phyloP scores from a whole-genome alignment of 2,888 invertebrate genomes.

The Notodromas monacha region DNA sequence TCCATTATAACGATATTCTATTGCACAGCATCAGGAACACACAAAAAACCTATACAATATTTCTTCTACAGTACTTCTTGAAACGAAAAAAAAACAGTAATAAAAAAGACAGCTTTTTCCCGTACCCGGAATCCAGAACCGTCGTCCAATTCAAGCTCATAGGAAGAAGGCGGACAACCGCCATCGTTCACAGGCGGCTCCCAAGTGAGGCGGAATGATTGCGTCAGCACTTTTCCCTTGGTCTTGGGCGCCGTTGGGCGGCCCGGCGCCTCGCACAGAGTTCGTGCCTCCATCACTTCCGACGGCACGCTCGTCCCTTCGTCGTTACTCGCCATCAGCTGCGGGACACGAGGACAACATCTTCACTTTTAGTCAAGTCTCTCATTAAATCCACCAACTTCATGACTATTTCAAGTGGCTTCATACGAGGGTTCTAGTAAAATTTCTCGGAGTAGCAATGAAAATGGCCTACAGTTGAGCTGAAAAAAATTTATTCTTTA shows the following conservation, averaged over 20 bases:
- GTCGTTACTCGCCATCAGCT: conserved; percentile 43
- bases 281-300: conserved; percentile 37
- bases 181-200: conserved; percentile 40
- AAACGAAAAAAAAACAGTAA: conserved; percentile 5
- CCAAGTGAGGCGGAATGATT: conserved; percentile 47
- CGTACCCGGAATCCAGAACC: no score
- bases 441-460: no score
- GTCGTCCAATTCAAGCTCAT: conserved; percentile 33
- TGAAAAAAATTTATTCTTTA: no score
- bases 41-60: conserved; percentile 12
- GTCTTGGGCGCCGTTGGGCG: conserved; percentile 39
- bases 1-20: no score
- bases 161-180: conserved; percentile 31
- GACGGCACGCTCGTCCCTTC: conserved; percentile 57
- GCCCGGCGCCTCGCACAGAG: conserved; percentile 40
- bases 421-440: no score
- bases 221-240: conserved; percentile 47
- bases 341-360: no score
- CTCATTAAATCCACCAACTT: no score
- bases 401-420: no score
- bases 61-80: not conserved
- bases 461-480: no score
- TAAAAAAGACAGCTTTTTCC: conserved; percentile 9
- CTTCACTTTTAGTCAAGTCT: no score
- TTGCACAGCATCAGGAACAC: no score